Percentiles rank a stretch among this genome's conserved stretches.
Conservation (phyloP, 1,140 invertebrate genomes). For the Drosophila grimshawi region DNA sequence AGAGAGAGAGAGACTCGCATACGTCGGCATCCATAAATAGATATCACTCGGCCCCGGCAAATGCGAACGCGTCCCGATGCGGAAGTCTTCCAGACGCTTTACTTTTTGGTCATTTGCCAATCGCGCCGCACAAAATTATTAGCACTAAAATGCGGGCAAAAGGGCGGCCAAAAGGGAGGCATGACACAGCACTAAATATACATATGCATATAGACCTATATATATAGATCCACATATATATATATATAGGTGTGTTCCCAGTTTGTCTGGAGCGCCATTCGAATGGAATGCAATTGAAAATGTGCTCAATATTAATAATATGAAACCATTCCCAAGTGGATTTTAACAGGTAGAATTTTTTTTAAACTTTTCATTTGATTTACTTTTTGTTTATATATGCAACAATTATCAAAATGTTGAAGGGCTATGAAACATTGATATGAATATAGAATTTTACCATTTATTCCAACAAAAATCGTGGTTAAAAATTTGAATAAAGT, state of each 20-base stretch:
- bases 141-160: conserved; percentile 38
- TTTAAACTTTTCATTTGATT: too few relatives aligned
- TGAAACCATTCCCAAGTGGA: too few relatives aligned
- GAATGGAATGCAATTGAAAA: conserved; percentile 29
- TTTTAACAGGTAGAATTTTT: too few relatives aligned
- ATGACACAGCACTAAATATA: not conserved
- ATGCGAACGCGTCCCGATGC: conserved; percentile 64
- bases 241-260: conserved; percentile 9
- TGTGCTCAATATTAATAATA: not conserved
- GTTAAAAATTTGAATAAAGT: too few relatives aligned
- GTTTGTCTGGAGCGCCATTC: conserved; percentile 26
- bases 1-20: conserved; percentile 1
- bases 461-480: too few relatives aligned
- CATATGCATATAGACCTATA: not conserved
- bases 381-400: too few relatives aligned
- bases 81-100: conserved; percentile 77
- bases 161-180: not conserved
- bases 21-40: conserved; percentile 27
- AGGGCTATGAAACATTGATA: too few relatives aligned
- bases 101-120: conserved; percentile 79
- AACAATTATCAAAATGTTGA: too few relatives aligned
- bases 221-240: not conserved
- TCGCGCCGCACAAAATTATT: conserved; percentile 52
- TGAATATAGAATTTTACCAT: too few relatives aligned
- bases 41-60: conserved; percentile 23